Percentiles rank a stretch among this genome's conserved stretches.
Conservation (phyloP, 2,888 invertebrate species). For the Drosophila maculinotata region DNA sequence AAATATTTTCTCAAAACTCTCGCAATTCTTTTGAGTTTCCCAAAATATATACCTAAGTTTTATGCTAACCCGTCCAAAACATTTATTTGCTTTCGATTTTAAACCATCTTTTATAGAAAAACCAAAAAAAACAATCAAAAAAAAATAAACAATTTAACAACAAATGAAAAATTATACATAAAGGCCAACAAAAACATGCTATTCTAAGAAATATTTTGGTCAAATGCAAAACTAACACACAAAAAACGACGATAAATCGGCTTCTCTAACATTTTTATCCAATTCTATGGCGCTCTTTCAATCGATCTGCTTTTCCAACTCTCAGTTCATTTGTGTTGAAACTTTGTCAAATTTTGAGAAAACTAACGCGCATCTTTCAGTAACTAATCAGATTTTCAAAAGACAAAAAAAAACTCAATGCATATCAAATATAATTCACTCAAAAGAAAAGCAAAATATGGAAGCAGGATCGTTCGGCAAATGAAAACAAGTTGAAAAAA, state of each 20-base stretch:
- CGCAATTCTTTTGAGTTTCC: constrained; percentile 37
- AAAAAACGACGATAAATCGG: constrained; percentile 26
- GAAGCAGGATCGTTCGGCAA: constrained; percentile 85
- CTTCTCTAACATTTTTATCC: constrained; percentile 43
- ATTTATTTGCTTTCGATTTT: constrained; percentile 20
- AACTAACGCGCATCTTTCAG: constrained; percentile 60
- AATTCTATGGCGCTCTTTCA: constrained; percentile 55
- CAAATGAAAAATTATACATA: constrained; percentile 40
- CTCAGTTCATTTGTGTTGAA: constrained; percentile 42
- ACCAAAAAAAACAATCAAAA: constrained; percentile 19
- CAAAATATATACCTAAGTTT: constrained; percentile 2
- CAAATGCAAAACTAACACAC: constrained; percentile 25
- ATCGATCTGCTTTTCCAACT: constrained; percentile 30
- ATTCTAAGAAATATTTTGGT: constrained; percentile 16
- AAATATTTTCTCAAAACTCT: constrained; percentile 76
- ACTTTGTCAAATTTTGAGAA: constrained; percentile 65
- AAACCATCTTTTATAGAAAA: constrained; percentile 31
- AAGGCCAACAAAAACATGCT: constrained; percentile 34
- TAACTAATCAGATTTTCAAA: constrained; percentile 33
- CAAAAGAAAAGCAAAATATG: constrained; percentile 76
- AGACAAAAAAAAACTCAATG: constrained; percentile 25
- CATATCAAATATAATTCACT: constrained; percentile 56
- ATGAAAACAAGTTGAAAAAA: constrained; percentile 37
- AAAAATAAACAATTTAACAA: constrained; percentile 16
- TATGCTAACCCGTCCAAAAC: constrained; percentile 19